Conservation (phyloP, 1,140 invertebrate genomes). For the Nebria ingens region DNA sequence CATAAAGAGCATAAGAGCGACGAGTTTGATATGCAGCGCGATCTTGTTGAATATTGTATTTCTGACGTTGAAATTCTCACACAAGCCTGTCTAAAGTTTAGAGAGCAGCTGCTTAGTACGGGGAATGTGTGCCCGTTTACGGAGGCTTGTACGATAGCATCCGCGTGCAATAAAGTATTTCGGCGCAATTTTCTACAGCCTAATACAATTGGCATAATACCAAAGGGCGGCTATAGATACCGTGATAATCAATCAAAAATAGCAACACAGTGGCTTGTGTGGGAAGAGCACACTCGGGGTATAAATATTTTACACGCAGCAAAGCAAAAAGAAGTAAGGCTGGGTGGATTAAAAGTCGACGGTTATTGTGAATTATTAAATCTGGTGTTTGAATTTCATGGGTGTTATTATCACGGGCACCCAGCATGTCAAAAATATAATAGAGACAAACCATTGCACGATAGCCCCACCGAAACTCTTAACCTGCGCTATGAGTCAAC, state of each 20-base stretch:
- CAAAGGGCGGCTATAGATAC: background rate
- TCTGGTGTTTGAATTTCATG: constrained; percentile 15
- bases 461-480: background rate
- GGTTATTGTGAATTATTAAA: constrained; percentile 11
- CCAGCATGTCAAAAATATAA: background rate
- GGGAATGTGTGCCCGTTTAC: background rate
- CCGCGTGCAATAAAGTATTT: constrained; percentile 11
- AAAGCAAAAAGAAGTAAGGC: constrained; percentile 9
- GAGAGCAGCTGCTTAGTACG: background rate
- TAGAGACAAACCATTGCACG: background rate
- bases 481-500: background rate
- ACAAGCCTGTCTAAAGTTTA: constrained; percentile 16
- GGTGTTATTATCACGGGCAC: constrained; percentile 15
- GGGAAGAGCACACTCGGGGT: constrained; percentile 5
- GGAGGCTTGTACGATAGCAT: constrained; percentile 15
- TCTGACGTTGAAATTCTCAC: constrained; percentile 17
- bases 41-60: constrained; percentile 17
- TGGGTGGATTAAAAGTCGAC: constrained; percentile 9
- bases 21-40: constrained; percentile 18
- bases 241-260: constrained; percentile 9
- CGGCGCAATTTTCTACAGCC: background rate
- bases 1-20: background rate
- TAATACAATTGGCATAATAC: background rate
- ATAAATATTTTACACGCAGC: constrained; percentile 13
- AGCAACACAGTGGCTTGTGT: constrained; percentile 1